Conservation (phyloP, 2,113 vertebrate genomes). For the Steatornis caripensis region DNA sequence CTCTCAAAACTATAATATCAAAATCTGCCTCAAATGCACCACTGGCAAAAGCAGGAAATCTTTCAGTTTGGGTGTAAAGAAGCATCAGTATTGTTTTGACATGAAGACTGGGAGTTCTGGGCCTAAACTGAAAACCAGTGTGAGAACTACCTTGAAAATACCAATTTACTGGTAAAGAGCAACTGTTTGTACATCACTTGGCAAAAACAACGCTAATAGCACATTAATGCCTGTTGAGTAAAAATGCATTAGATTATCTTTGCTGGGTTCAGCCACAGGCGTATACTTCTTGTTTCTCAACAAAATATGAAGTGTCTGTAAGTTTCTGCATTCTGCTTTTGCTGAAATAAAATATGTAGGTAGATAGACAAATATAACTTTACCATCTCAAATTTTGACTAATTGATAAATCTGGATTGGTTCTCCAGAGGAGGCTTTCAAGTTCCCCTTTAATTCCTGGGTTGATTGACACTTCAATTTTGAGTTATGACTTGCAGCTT, state of each 20-base stretch:
- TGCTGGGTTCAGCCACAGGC: neutral
- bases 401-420: neutral
- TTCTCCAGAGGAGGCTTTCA: neutral
- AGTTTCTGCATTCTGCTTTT: neutral
- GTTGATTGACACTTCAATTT: neutral
- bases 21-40: neutral
- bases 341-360: neutral
- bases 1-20: neutral
- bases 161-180: neutral
- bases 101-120: neutral
- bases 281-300: neutral
- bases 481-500: neutral
- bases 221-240: neutral
- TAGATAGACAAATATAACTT: neutral
- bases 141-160: neutral
- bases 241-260: neutral
- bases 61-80: neutral
- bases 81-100: neutral
- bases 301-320: neutral
- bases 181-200: neutral
- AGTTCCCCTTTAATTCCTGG: neutral
- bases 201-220: neutral
- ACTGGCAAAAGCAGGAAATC: neutral
- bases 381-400: neutral
- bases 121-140: neutral